Percentiles rank a stretch among this genome's conserved stretches.
These are phyloP conservation scores for Noctilio leporinus DNA, from an alignment of 2,113 vertebrate species.

Conservation along the genomic window DNA sequence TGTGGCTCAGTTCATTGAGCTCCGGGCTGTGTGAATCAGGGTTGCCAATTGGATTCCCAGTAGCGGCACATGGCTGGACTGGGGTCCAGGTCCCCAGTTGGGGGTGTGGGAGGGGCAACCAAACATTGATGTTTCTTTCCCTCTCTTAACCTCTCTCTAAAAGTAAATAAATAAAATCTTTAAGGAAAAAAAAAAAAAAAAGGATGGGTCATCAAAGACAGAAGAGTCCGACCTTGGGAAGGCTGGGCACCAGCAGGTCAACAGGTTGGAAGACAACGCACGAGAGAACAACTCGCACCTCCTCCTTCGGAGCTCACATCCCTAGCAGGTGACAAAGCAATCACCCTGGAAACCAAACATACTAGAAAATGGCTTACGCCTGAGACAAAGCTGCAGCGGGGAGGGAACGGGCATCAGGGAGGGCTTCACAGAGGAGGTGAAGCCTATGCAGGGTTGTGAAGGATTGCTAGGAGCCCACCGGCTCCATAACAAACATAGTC, in stretches of 20 bases:
- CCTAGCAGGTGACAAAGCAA: rapidly evolving
- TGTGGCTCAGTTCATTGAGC: too few species aligned
- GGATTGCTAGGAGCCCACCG: background rate
- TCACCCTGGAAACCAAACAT: background rate
- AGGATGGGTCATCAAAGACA: background rate
- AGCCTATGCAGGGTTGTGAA: background rate
- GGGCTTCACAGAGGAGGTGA: background rate
- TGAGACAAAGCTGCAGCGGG: background rate
- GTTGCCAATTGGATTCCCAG: too few species aligned
- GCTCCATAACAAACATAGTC: too few species aligned
- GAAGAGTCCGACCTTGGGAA: background rate
- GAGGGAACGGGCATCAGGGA: background rate
- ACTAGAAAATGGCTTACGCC: background rate
- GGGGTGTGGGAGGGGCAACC: too few species aligned
- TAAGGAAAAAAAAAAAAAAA: too few species aligned
- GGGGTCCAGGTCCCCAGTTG: too few species aligned
- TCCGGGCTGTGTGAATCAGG: too few species aligned
- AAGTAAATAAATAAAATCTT: too few species aligned
- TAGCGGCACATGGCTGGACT: too few species aligned
- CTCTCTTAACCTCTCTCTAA: too few species aligned
- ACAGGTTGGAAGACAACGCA: too few species aligned
- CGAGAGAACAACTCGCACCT: rapidly evolving
- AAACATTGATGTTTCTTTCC: too few species aligned
- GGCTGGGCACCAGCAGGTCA: background rate
- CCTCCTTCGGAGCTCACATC: background rate